Conservation (phyloP, 2,113 vertebrate species). For the Tursiops truncatus region DNA sequence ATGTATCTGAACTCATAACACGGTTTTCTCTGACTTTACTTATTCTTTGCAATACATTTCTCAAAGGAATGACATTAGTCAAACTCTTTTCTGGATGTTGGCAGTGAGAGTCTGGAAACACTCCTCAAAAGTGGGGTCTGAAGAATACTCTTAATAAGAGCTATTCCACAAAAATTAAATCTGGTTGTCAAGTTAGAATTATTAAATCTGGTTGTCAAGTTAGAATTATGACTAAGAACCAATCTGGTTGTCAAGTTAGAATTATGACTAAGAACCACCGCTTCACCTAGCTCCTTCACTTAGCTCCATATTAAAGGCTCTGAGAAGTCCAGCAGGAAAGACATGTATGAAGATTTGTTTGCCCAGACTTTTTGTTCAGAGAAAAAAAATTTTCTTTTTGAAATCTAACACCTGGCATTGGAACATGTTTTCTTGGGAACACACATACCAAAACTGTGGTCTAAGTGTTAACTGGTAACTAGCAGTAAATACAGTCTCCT, state of each 20-base stretch:
- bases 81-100: not conserved
- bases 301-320: not conserved
- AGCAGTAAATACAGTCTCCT: not conserved
- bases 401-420: not conserved
- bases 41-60: not conserved
- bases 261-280: not conserved
- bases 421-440: not conserved
- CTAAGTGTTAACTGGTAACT: not conserved
- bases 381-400: not conserved
- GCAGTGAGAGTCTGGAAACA: not conserved
- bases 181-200: not conserved
- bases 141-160: not conserved
- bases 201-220: not conserved
- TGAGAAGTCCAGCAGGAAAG: not conserved
- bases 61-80: not conserved
- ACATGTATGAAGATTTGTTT: not conserved
- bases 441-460: not conserved
- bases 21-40: not conserved
- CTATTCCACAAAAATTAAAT: conserved; percentile 24
- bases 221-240: not conserved
- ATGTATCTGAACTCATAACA: not conserved
- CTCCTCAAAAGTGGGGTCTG: not conserved
- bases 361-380: not conserved
- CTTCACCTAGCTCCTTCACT: not conserved
- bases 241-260: not conserved